A percentile compares a stretch with the other conserved stretches of the same genome.
phyloP scores from a whole-genome alignment of 1,140 invertebrate species.

The Sitodiplosis mosellana region DNA sequence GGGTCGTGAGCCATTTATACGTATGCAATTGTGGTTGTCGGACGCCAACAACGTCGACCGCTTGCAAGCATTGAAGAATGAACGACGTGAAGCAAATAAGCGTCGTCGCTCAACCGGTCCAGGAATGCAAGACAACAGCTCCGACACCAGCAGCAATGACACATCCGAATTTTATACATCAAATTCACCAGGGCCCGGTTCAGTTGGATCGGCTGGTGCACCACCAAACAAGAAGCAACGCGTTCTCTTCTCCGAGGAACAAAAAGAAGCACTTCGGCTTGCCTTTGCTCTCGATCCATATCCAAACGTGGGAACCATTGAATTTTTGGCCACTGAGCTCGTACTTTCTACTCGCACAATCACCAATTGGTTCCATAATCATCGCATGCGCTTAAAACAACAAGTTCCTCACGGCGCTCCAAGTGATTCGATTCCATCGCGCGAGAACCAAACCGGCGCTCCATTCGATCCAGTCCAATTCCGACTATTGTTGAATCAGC shows the following conservation, averaged over 20 bases:
- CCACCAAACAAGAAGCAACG: constrained; percentile 77
- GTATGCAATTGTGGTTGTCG: constrained; percentile 94
- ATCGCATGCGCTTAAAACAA: constrained; percentile 94
- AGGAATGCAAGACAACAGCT: constrained; percentile 63
- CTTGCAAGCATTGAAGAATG: constrained; percentile 71
- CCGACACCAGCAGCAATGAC: constrained; percentile 71
- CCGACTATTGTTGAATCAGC: constrained; percentile 66
- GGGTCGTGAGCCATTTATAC: constrained; percentile 91
- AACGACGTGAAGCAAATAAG: constrained; percentile 76
- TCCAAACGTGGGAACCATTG: constrained; percentile 86
- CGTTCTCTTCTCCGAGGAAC: constrained; percentile 92
- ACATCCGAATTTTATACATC: constrained; percentile 77
- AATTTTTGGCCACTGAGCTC: constrained; percentile 81
- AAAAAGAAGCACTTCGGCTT: constrained; percentile 86
- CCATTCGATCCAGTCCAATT: constrained; percentile 84
- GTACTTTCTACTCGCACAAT: constrained; percentile 88
- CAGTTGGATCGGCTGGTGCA: constrained; percentile 30
- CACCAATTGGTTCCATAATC: constrained; percentile 99
- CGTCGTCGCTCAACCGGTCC: constrained; percentile 57
- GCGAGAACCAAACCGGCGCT: constrained; percentile 40
- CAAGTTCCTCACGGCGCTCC: constrained; percentile 54
- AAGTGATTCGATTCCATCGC: constrained; percentile 43
- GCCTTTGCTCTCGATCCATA: constrained; percentile 93
- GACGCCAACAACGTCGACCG: constrained; percentile 86
- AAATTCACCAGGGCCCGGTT: constrained; percentile 52